Evolutionary conservation across 2,888 invertebrate species (phyloP), one percentile per base, ranked within the genome.

Genomic region (Spodoptera littoralis): DNA sequence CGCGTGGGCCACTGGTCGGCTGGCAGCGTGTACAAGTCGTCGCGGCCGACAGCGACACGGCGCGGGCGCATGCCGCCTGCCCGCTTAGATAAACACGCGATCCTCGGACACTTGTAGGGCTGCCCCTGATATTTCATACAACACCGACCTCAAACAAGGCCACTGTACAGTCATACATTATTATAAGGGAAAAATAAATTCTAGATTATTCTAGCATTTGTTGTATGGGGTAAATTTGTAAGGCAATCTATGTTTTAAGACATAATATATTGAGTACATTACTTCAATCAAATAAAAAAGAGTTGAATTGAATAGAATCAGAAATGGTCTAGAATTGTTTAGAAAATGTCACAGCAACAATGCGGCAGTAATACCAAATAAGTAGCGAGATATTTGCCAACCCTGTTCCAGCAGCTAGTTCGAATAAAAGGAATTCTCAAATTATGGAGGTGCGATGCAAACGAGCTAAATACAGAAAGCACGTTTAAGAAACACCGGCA

Each of bases 1-100:
- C n/a, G 30, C 53, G 47, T 65, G 65, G 54, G 59, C 71, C 71
- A 27, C 30, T 27, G 58, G 50, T 53, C 47, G 61, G 49, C 73
- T 59, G 53, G 48, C 56, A 65, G 65, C 70, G 49, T 71, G 73
- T 70, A 60, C 65, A 66, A 72, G 70, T 66, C 70, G 65, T 59
- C 54, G 60, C 58, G 63, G 65, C 46, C 61, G 79, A 78, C 73
- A 79, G 74, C 73, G 52, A 80, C 80, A 75, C 51, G 75, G 65
- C 63, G 78, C 67, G 55, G 65, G 60, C 63, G 73, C 76, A 79
- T 76, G 61, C 80, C 72, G 65, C 65, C 59, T 70, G 67, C 73
- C 59, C 76, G 77, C 79, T 77, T 80, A 80, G 81, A 79, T 82
- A 82, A 77, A 82, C 80, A 82, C 74, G 79, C 81, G 61, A 80